Evolutionary conservation across 2,113 vertebrate genomes (phyloP).

Genomic region (Mormyrus iriodes): DNA sequence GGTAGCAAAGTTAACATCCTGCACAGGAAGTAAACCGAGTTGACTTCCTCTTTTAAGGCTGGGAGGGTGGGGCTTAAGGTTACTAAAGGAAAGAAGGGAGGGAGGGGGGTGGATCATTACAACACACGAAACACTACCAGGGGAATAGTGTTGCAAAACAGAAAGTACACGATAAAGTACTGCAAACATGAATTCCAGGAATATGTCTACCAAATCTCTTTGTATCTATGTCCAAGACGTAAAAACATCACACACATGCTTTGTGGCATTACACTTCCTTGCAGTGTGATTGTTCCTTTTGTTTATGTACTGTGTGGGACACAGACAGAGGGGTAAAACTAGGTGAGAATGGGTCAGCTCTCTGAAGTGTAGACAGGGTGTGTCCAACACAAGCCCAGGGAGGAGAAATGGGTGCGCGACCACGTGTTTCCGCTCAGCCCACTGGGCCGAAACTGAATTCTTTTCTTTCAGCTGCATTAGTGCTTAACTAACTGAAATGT

Average conservation of each 20-base stretch:
- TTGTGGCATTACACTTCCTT: background rate
- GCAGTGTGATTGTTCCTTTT: background rate
- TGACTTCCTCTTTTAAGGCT: conserved; percentile 29
- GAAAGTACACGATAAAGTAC: background rate
- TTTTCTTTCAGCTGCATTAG: conserved; percentile 14
- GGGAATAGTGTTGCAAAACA: conserved; percentile 12
- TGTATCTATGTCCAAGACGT: background rate
- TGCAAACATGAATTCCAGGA: background rate
- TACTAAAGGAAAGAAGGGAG: background rate
- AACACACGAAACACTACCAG: conserved; percentile 8
- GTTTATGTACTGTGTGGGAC: background rate
- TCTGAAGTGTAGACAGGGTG: background rate
- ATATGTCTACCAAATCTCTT: background rate
- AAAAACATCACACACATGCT: background rate
- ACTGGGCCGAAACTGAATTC: background rate
- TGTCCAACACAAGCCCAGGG: background rate
- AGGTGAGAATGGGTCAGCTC: background rate
- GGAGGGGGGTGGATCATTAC: conserved; percentile 5
- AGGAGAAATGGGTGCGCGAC: background rate
- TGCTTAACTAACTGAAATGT: conserved; percentile 20
- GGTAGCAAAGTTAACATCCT: conserved; percentile 11
- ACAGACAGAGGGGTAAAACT: background rate
- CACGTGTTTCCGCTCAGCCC: conserved; percentile 14
- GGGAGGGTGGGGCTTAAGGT: background rate
- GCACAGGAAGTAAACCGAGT: conserved; percentile 28